phyloP scores from a whole-genome alignment of 2,797 vertebrate genomes.

The Otolemur crassicaudatus region DNA sequence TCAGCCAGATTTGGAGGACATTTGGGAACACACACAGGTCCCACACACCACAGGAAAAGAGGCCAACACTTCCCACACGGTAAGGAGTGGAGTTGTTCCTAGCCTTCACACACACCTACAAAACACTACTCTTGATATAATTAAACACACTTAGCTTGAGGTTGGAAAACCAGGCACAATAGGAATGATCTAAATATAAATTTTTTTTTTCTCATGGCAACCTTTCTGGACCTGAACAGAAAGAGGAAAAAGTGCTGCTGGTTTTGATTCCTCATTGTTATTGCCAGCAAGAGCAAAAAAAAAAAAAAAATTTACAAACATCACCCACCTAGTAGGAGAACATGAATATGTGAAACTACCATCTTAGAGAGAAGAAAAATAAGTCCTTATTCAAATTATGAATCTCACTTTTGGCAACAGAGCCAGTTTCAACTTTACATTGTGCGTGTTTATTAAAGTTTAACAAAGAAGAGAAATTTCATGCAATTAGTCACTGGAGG shows the following conservation, averaged over 20 bases:
- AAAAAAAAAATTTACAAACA: conserved; percentile 46
- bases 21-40: background rate
- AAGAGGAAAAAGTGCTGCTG: background rate
- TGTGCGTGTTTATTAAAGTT: conserved; percentile 81
- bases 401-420: conserved; percentile 76
- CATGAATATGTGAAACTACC: background rate
- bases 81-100: background rate
- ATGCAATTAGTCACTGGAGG: conserved; percentile 83
- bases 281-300: background rate
- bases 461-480: conserved; percentile 74
- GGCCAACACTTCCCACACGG: background rate
- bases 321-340: background rate
- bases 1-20: background rate
- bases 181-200: background rate
- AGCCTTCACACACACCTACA: conserved; percentile 4
- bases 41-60: background rate
- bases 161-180: background rate
- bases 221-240: conserved; percentile 22
- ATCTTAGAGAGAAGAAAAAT: conserved; percentile 61
- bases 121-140: background rate
- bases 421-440: conserved; percentile 65
- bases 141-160: background rate
- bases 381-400: conserved; percentile 62
- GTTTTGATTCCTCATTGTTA: conserved; percentile 29
- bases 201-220: background rate